Evolutionary conservation across 2,888 invertebrate species (phyloP), one percentile per base, ranked within the genome.

Genomic region (Cataglyphis livida): DNA sequence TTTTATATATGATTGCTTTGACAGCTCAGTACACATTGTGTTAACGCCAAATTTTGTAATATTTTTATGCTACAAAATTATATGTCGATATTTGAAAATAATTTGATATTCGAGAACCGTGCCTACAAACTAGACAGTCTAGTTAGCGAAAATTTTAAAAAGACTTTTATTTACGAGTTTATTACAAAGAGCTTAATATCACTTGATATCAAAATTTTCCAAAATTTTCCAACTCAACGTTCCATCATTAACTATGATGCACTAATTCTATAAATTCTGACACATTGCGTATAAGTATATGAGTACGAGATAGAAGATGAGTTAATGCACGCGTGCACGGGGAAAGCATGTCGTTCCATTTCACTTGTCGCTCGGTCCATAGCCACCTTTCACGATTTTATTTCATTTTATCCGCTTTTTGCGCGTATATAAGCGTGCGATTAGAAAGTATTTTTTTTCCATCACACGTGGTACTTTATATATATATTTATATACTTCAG

Each of bases 311-410:
- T 79, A 32, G 73, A 76, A 73, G 62, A 73, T 32, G 66, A 81
- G 57, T 81, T 81, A 73, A 48, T 41, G 66, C 61, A 70, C 85
- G 79, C 74, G 86, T 85, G 87, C 83, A 41, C 81, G 83, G 91
- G 85, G 91, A 91, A 91, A 91, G 91, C 91, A 88, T 84, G 88
- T 88, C 88, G 91, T 91, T 90, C 91, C 88, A 89, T 91, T 91
- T 91, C 91, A 89, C 91, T 91, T 87, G 85, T 65, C 74, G 21
- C 41, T 32, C 66, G 88, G 86, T 88, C 84, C 89, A 70, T 38
- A 86, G 51, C 28, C 41, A 51, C 66, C 78, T 73, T 82, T 82
- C 75, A 54, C 35, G 78, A 9, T 73, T 81, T 82, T 84, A 75
- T 78, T 81, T 82, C 82, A 83, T 73, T 73, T 81, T 64, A 78